phyloP scores from a whole-genome alignment of 2,797 vertebrate species.

The Apogon hyalosoma region DNA sequence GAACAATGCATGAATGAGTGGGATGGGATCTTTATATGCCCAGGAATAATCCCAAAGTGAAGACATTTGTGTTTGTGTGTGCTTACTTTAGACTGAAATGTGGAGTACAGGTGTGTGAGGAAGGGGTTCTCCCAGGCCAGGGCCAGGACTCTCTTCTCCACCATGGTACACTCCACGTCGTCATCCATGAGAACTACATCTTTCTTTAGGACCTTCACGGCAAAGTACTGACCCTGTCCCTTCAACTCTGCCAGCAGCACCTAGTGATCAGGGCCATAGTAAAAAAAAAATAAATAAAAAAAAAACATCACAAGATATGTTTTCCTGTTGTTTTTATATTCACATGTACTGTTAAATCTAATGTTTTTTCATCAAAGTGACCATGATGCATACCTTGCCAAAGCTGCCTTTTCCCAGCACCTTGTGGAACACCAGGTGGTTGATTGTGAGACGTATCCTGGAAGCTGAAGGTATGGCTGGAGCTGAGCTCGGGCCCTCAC shows the following conservation, averaged over 20 bases:
- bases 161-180: conserved; percentile 98
- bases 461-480: conserved; percentile 27
- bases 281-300: too few relatives aligned
- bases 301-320: too few relatives aligned
- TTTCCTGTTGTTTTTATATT: too few relatives aligned
- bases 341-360: too few relatives aligned
- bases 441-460: conserved; percentile 84
- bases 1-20: conserved; percentile 3
- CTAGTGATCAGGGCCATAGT: conserved; percentile 66
- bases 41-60: too few relatives aligned
- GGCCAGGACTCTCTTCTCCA: conserved; percentile 96
- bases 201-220: conserved; percentile 96
- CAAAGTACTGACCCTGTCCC: conserved; percentile 92
- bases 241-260: conserved; percentile 96
- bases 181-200: conserved; percentile 98
- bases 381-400: conserved; percentile 88
- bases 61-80: too few relatives aligned
- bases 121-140: conserved; percentile 97
- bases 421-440: conserved; percentile 89
- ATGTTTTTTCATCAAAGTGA: too few relatives aligned
- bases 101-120: conserved; percentile 95
- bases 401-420: conserved; percentile 99
- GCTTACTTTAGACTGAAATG: conserved; percentile 95
- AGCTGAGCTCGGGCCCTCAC: conserved; percentile 86
- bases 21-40: too few relatives aligned